Base-by-base conservation (phyloP, 2,888 invertebrate genomes). In the Noctua janthe region DNA sequence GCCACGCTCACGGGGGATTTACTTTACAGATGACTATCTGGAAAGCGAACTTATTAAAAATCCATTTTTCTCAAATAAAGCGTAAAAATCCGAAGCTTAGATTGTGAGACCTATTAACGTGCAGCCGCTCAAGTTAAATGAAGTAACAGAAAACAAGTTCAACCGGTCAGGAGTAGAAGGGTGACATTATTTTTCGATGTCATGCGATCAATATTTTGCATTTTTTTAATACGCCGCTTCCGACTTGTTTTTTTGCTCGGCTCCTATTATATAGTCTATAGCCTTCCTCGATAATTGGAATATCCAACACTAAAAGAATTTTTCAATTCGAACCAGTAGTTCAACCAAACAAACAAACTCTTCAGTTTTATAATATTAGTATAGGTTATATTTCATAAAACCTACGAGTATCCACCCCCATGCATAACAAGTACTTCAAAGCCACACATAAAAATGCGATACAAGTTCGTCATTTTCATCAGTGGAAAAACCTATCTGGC, bases 11-110 rank as follows among this genome's bases (percentile, higher is more conserved):
- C 8, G 11, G 29, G 39, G 64, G 56, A 35, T 73, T 76, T 13
- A 2, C 67, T 66, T 64, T 69, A 20, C 20, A 64, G 64, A 64
- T 35, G 10, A 35, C 35, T 35, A 64, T 20, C 29, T 29, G 35
- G 64, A 54, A 51, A 64, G 43, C 39, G 11, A 64, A 67, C 47
- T 71, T 49, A 66, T 70, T 51, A 47, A 51, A 80, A 59, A 78
- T 54, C 39, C 0, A 71, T 67, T 71, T 84, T 74, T 20, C 23
- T 51, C 23, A 13, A 17, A 43, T 59, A 47, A 17, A 51, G 23
- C 7, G 15, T 47, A 5, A n/a, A 72, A 71, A 20, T 71, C 43
- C 17, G 6, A 70, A 23, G 39, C 15, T 70, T 29, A 11, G 10
- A 20, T 47, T n/a, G 23, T 23, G 29, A 8, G 20, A 20, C n/a